Percentiles rank a stretch among this genome's conserved stretches.
phyloP scores from a whole-genome alignment of 1,140 invertebrate species.

The Eurosta solidaginis region DNA sequence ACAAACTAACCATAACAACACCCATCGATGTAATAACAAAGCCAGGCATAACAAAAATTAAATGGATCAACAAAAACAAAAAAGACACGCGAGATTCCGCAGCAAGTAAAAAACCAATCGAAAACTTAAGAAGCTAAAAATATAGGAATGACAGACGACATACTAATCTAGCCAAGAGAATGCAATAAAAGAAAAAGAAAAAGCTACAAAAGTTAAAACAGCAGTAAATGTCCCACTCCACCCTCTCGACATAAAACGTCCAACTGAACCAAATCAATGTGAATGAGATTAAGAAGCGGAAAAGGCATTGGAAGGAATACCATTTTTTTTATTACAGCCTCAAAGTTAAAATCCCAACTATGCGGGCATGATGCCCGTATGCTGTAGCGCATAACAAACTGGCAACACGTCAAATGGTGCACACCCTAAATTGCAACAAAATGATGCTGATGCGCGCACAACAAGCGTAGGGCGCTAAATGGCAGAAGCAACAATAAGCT shows the following conservation, averaged over 20 bases:
- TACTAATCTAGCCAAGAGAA: too few relatives aligned
- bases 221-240: conserved; percentile 7
- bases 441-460: not conserved
- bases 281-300: not conserved
- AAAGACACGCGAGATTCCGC: not conserved
- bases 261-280: not conserved
- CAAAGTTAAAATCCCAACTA: too few relatives aligned
- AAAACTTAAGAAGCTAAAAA: not conserved
- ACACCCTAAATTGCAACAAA: conserved; percentile 7
- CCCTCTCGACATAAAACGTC: not conserved
- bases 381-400: too few relatives aligned
- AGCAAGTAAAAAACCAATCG: not conserved
- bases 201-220: not conserved
- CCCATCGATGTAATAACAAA: not conserved
- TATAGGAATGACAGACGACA: not conserved
- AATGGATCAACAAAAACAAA: not conserved
- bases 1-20: conserved; percentile 3
- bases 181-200: not conserved
- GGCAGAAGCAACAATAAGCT: not conserved
- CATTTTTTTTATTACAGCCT: too few relatives aligned
- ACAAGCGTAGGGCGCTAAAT: conserved; percentile 8
- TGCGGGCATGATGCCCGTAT: too few relatives aligned
- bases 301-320: too few relatives aligned
- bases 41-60: not conserved
- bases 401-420: conserved; percentile 17